Base-by-base conservation (phyloP, 2,113 vertebrate species). In the Arothron firmamentum region DNA sequence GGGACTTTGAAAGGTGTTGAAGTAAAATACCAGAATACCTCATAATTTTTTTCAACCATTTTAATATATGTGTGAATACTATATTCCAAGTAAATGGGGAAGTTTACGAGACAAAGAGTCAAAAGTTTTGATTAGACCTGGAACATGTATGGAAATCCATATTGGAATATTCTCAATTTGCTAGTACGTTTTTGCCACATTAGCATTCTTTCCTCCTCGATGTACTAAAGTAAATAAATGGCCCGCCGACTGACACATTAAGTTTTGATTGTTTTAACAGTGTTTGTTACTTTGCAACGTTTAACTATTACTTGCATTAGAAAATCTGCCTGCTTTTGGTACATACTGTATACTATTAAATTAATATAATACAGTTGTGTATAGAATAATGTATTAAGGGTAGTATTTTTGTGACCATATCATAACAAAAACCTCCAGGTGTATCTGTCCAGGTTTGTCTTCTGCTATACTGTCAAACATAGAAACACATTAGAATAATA, bases 241-340 rank as follows among this genome's bases (percentile, higher is more conserved):
- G 25, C 9, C 16, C 46, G 34, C 6, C 2, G 57, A 55, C 41
- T 25, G 45, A 59, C 55, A 10, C 3, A 7, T 13, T 51, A 20
- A 17, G 10, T 23, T 14, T 23, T 17, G 1, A 67, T 20, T 56
- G 42, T 46, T 56, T 31, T 52, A 38, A 38, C 48, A 41, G 19
- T 48, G 54, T 28, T 60, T 63, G 6, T 52, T 53, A n/a, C 59
- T 52, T 23, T 45, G 13, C 31, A 21, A 58, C 12, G 6, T 20
- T 18, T 18, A 10, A 67, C 31, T 19, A 65, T 7, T 61, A 51
- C 43, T 71, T 45, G 21, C 58, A 34, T 62, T 59, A 64, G 34
- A 71, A 62, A 56, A 9, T 12, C 76, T 85, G 79, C 83, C 84
- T 52, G 84, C 81, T 87, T 88, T 79, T 89, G 88, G 91, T 91